phyloP scores from a whole-genome alignment of 2,797 vertebrate species.

The Myotis findleyi region DNA sequence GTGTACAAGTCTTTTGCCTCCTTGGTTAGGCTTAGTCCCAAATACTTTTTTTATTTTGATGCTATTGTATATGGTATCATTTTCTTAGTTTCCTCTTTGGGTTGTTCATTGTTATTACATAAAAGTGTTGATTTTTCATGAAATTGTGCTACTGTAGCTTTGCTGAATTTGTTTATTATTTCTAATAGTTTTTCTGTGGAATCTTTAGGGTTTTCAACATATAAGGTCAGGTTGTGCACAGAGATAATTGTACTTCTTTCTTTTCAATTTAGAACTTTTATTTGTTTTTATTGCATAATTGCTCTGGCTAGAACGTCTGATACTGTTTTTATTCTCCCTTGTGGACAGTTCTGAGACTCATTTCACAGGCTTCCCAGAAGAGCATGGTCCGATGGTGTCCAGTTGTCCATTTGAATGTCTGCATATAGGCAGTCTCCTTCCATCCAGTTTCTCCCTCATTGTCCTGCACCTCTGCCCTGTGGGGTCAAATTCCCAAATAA shows the following conservation, averaged over 20 bases:
- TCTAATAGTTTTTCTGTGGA: background rate
- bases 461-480: background rate
- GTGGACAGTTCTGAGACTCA: background rate
- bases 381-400: accelerated
- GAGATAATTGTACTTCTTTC: background rate
- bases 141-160: background rate
- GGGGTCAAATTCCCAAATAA: background rate
- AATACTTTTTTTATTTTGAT: background rate
- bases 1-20: background rate
- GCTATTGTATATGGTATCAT: background rate
- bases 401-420: background rate
- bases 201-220: background rate
- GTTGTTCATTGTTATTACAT: background rate
- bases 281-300: background rate
- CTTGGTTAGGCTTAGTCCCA: background rate
- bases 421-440: background rate
- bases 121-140: background rate
- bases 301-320: background rate
- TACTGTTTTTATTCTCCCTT: background rate
- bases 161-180: background rate
- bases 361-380: background rate
- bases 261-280: background rate
- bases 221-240: background rate
- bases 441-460: background rate
- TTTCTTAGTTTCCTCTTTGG: background rate